Conservation (phyloP, 2,888 invertebrate species). For the Cantharis rustica region DNA sequence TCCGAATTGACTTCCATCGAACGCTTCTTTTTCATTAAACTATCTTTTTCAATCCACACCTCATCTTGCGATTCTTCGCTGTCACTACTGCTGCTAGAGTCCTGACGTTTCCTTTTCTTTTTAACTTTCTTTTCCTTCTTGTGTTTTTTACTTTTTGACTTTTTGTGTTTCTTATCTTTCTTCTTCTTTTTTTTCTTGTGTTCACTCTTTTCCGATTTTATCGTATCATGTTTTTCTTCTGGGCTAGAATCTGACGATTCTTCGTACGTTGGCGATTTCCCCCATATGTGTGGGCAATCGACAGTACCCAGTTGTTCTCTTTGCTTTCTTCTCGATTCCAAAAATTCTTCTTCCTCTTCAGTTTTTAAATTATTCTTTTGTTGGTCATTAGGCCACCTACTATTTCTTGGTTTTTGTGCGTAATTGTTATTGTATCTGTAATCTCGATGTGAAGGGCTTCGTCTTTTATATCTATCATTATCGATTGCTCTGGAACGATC, state of each 20-base stretch:
- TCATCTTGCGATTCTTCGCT: constrained; percentile 58
- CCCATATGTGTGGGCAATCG: constrained; percentile 75
- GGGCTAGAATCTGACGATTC: constrained; percentile 58
- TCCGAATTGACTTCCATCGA: constrained; percentile 39
- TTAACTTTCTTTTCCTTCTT: constrained; percentile 60
- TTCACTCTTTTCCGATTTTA: constrained; percentile 45
- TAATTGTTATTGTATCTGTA: background rate
- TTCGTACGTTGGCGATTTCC: constrained; percentile 71
- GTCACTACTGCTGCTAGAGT: constrained; percentile 56
- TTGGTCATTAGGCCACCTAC: constrained; percentile 12
- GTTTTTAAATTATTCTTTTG: constrained; percentile 16
- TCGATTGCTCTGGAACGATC: background rate
- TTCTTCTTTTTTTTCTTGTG: constrained; percentile 59
- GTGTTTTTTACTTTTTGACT: constrained; percentile 59
- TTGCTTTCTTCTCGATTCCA: constrained; percentile 73
- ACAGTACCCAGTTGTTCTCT: constrained; percentile 75
- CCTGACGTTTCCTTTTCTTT: constrained; percentile 46
- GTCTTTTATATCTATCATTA: background rate
- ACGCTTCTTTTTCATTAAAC: background rate
- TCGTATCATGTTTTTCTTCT: constrained; percentile 49
- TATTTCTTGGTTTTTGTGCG: constrained; percentile 2
- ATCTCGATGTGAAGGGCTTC: constrained; percentile 8
- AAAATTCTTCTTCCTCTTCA: constrained; percentile 66
- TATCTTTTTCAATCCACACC: constrained; percentile 70
- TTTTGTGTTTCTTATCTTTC: constrained; percentile 58